phyloP scores from a whole-genome alignment of 2,888 invertebrate genomes.

The Nomada ruficornis region DNA sequence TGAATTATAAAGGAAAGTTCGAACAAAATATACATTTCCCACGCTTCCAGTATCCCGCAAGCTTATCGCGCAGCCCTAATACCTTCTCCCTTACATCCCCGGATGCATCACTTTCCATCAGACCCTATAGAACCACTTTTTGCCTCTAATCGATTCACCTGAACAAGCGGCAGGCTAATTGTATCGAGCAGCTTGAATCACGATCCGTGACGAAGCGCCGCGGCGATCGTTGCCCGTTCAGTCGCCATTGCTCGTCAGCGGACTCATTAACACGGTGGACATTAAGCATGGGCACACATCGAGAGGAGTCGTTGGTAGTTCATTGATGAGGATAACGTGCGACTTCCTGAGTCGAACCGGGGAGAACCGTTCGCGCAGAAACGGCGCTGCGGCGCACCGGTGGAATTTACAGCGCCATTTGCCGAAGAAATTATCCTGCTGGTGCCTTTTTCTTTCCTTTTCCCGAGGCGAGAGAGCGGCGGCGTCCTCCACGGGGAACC shows the following conservation, averaged over 20 bases:
- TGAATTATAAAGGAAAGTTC: too few relatives aligned
- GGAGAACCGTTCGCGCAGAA: constrained; percentile 44
- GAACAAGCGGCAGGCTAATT: not conserved
- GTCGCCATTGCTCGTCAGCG: constrained; percentile 8
- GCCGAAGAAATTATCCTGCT: constrained; percentile 56
- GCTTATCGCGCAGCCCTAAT: too few relatives aligned
- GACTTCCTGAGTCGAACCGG: constrained; percentile 49
- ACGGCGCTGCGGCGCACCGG: constrained; percentile 33
- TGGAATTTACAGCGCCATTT: constrained; percentile 60
- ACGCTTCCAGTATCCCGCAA: too few relatives aligned
- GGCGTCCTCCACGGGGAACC: constrained; percentile 52
- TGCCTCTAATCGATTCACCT: not conserved
- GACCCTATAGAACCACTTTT: too few relatives aligned
- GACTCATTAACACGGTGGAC: constrained; percentile 25
- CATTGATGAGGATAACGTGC: constrained; percentile 52
- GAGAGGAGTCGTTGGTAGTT: constrained; percentile 25
- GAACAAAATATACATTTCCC: too few relatives aligned
- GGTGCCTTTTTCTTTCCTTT: constrained; percentile 42
- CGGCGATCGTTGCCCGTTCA: not conserved
- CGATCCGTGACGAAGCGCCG: not conserved
- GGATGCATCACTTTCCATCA: too few relatives aligned
- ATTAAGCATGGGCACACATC: constrained; percentile 24
- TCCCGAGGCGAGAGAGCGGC: constrained; percentile 25
- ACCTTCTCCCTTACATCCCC: too few relatives aligned
- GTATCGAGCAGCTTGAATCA: constrained; percentile 2